Conservation (phyloP, 2,888 invertebrate genomes). For the Seira sanloemensis region DNA sequence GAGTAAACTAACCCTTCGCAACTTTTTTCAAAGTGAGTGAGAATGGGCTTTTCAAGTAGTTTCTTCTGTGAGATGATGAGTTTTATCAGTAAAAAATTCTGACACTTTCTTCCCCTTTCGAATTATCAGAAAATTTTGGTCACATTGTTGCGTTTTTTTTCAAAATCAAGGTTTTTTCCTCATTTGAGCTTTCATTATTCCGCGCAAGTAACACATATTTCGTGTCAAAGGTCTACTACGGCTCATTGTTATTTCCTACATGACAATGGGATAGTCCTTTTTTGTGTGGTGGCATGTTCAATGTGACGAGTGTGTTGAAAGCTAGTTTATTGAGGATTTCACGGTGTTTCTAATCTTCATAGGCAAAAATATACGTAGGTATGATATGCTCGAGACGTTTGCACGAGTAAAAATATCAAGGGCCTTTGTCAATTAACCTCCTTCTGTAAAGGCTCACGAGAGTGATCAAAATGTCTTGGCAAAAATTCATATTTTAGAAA, state of each 20-base stretch:
- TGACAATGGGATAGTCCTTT: conserved; percentile 12
- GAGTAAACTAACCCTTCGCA: conserved; percentile 29
- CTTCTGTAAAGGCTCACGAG: background rate
- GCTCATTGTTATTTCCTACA: conserved; percentile 31
- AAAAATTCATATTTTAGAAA: background rate
- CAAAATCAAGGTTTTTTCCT: background rate
- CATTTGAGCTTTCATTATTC: background rate
- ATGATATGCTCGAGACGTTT: too few relatives aligned
- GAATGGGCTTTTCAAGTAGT: background rate
- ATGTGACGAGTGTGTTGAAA: background rate
- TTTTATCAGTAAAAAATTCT: background rate
- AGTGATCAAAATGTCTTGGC: background rate
- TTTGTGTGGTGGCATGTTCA: background rate
- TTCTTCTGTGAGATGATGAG: background rate
- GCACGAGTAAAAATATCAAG: background rate
- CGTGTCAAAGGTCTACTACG: conserved; percentile 51
- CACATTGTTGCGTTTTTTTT: background rate
- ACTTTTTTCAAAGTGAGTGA: conserved; percentile 39
- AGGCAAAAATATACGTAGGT: too few relatives aligned
- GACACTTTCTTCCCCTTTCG: background rate
- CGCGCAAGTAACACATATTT: background rate
- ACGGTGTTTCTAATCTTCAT: background rate
- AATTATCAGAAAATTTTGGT: background rate
- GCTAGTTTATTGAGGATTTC: background rate
- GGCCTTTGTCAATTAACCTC: conserved; percentile 1